Conservation (phyloP, 2,113 vertebrate genomes). For the Nerophis ophidion region DNA sequence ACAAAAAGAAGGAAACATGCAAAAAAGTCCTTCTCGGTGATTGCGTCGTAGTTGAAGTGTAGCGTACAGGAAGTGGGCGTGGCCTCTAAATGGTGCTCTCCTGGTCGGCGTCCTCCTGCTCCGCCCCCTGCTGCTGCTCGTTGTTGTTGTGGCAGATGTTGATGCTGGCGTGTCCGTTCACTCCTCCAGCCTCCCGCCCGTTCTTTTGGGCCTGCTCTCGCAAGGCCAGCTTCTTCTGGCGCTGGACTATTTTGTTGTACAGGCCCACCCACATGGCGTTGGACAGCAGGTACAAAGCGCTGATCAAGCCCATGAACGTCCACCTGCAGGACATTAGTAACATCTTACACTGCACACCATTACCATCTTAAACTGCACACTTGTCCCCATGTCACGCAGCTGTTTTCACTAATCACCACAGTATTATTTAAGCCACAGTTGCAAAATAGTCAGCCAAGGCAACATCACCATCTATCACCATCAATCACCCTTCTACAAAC, state of each 20-base stretch:
- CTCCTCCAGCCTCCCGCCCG: conserved; percentile 29
- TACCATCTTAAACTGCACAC: too few species aligned
- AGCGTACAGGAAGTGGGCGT: not conserved
- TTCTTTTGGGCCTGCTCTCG: conserved; percentile 47
- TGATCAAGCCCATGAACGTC: conserved; percentile 65
- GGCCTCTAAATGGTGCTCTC: conserved; percentile 65
- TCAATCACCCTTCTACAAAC: too few species aligned
- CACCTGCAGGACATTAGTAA: conserved; percentile 38
- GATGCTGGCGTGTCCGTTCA: conserved; percentile 36
- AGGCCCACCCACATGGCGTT: conserved; percentile 52
- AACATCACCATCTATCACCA: too few species aligned
- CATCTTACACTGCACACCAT: too few species aligned
- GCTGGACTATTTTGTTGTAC: conserved; percentile 52
- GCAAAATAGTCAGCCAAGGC: too few species aligned
- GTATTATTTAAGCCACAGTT: too few species aligned
- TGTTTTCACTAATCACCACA: too few species aligned
- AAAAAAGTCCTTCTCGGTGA: too few species aligned
- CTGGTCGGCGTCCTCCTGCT: conserved; percentile 45
- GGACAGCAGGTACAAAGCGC: conserved; percentile 45
- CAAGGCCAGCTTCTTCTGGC: conserved; percentile 54
- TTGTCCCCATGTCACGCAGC: too few species aligned
- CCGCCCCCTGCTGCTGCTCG: too few species aligned
- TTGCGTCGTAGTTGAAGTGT: too few species aligned
- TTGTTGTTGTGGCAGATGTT: conserved; percentile 37
- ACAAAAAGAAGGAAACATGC: not conserved